A percentile compares a stretch with the other conserved stretches of the same genome.
phyloP scores from a whole-genome alignment of 2,113 vertebrate genomes.

The Oceanodroma tethys region DNA sequence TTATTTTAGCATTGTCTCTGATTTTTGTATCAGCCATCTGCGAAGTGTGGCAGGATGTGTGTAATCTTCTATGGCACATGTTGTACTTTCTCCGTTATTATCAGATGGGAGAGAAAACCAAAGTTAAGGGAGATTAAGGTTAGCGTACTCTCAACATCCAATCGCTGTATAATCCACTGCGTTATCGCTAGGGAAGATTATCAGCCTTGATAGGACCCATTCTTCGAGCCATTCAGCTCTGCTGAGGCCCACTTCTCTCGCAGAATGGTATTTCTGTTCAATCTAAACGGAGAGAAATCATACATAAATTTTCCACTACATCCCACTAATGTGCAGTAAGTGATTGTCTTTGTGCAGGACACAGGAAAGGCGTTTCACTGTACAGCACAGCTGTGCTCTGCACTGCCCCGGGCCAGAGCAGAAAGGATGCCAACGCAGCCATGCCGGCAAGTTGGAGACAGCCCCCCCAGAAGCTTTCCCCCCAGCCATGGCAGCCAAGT shows the following conservation, averaged over 20 bases:
- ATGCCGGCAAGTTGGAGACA: rapidly evolving
- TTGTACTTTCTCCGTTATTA: conserved; percentile 39
- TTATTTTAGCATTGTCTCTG: conserved; percentile 49
- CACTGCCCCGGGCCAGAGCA: not conserved
- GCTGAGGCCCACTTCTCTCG: not conserved
- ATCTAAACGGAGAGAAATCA: not conserved
- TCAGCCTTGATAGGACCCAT: conserved; percentile 34
- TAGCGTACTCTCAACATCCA: conserved; percentile 5
- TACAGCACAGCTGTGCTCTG: not conserved
- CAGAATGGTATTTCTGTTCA: not conserved
- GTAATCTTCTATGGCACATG: conserved; percentile 34
- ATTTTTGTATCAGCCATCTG: conserved; percentile 53
- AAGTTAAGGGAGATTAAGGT: conserved; percentile 62
- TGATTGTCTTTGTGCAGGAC: not conserved
- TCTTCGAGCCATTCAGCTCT: conserved; percentile 35
- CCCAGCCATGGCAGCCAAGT: rapidly evolving
- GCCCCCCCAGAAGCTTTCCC: not conserved
- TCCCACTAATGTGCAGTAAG: not conserved
- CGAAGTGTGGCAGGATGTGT: not conserved
- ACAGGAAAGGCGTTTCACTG: rapidly evolving
- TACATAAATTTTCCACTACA: not conserved
- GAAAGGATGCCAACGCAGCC: not conserved
- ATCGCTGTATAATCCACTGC: conserved; percentile 33
- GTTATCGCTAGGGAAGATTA: conserved; percentile 34
- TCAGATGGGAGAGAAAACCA: conserved; percentile 40